A percentile compares a stretch with the other conserved stretches of the same genome.
Conservation (phyloP, 2,797 vertebrate species). For the Tapera naevia region DNA sequence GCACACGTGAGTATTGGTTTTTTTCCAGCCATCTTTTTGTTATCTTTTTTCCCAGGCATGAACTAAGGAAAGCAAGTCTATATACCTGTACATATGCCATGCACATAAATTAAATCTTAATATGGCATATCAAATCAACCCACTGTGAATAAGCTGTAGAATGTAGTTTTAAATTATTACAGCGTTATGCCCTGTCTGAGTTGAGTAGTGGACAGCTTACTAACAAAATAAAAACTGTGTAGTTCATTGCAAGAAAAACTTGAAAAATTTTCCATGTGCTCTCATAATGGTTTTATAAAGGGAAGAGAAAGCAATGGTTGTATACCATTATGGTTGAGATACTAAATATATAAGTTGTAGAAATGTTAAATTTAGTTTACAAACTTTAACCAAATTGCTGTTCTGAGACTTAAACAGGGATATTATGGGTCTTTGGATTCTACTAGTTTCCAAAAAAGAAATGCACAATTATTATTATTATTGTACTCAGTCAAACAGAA, state of each 20-base stretch:
- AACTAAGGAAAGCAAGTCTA: neutral
- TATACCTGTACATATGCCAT: neutral
- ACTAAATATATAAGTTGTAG: neutral
- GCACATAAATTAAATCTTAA: slow-evolving; percentile 50
- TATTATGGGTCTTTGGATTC: neutral
- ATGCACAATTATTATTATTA: neutral
- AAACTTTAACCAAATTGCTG: neutral
- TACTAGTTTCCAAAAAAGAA: neutral
- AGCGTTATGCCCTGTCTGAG: neutral
- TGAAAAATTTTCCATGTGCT: neutral
- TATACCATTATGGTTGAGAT: neutral
- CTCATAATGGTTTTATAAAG: neutral
- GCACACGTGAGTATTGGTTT: neutral
- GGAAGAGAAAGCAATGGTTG: neutral
- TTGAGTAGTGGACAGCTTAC: neutral
- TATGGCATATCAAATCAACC: neutral
- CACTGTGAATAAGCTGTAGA: neutral
- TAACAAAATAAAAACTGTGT: neutral
- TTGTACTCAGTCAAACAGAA: neutral
- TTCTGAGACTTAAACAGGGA: neutral
- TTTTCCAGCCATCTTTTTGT: neutral
- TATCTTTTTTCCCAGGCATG: slow-evolving; percentile 36
- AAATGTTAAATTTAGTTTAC: neutral
- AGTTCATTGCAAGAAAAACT: neutral
- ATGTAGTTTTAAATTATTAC: neutral